Evolutionary conservation across 2,888 invertebrate genomes (phyloP).

Genomic region (Oegoconia quadripuncta): DNA sequence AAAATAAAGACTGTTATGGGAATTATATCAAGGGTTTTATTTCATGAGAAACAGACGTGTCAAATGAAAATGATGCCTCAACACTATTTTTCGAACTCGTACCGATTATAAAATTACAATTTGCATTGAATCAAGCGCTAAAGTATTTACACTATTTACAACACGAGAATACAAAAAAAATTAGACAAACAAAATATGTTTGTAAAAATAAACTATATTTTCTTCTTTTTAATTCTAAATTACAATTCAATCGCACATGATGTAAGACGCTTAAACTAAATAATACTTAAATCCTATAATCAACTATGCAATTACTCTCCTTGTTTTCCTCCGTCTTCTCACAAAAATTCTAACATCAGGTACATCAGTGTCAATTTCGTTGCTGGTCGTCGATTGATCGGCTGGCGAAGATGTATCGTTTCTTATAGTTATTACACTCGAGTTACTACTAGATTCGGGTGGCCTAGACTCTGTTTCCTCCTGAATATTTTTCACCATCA

Average conservation of each 20-base stretch:
- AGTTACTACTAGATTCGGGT: conserved; percentile 22
- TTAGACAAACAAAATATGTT: too few species aligned
- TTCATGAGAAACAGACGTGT: conserved; percentile 10
- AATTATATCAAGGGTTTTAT: conserved; percentile 34
- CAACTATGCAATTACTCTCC: too few species aligned
- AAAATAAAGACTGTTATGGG: conserved; percentile 75
- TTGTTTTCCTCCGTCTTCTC: conserved; percentile 53
- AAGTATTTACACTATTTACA: conserved; percentile 7
- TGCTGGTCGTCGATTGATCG: conserved; percentile 10
- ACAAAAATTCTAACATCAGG: conserved; percentile 66
- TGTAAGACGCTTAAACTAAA: too few species aligned
- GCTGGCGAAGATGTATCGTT: conserved; percentile 26
- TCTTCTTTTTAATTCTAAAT: too few species aligned
- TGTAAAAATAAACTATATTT: too few species aligned
- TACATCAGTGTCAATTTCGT: conserved; percentile 35
- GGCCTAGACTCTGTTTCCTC: conserved; percentile 12
- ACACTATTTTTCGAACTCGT: too few species aligned
- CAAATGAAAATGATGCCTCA: too few species aligned
- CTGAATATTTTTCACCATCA: conserved; percentile 15
- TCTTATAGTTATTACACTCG: conserved; percentile 22
- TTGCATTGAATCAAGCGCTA: too few species aligned
- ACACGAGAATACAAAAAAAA: neutral
- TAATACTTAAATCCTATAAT: too few species aligned
- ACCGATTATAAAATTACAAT: too few species aligned
- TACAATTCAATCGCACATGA: too few species aligned